Percentiles rank a stretch among this genome's conserved stretches.
phyloP scores from a whole-genome alignment of 2,113 vertebrate species.

The Saguinus imperator region DNA sequence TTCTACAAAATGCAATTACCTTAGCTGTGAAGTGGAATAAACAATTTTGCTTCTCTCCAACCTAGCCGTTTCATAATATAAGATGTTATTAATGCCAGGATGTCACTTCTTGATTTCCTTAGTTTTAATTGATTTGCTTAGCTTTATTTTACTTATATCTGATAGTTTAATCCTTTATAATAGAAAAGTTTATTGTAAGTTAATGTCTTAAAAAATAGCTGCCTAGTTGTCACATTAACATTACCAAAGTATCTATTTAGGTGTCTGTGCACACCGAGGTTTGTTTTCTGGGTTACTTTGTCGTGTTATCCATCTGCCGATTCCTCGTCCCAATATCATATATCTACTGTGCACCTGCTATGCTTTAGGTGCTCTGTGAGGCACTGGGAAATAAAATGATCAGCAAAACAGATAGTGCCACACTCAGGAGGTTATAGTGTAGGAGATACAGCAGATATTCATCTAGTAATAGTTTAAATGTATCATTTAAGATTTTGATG shows the following conservation, averaged over 20 bases:
- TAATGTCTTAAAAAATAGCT: constrained; percentile 71
- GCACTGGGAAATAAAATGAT: not conserved
- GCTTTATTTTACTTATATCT: constrained; percentile 74
- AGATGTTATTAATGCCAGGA: not conserved
- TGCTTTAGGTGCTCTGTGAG: too few relatives aligned
- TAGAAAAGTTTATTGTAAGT: constrained; percentile 79
- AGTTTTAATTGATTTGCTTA: constrained; percentile 79
- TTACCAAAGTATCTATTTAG: not conserved
- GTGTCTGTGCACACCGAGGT: not conserved
- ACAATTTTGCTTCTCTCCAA: not conserved
- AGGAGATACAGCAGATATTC: not conserved
- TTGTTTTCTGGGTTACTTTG: not conserved
- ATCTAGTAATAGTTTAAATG: not conserved
- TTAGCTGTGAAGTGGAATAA: not conserved
- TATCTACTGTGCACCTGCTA: not conserved
- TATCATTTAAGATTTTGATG: not conserved
- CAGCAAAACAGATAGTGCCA: not conserved
- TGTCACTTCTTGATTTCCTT: constrained; percentile 60
- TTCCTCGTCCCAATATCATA: not conserved
- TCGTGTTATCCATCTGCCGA: not conserved
- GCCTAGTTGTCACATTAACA: not conserved
- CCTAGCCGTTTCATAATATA: not conserved
- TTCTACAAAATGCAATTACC: not conserved
- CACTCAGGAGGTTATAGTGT: not conserved
- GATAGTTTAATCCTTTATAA: constrained; percentile 78